Evolutionary conservation across 2,888 invertebrate genomes (phyloP).

Genomic region (Ecdyonurus torrentis): DNA sequence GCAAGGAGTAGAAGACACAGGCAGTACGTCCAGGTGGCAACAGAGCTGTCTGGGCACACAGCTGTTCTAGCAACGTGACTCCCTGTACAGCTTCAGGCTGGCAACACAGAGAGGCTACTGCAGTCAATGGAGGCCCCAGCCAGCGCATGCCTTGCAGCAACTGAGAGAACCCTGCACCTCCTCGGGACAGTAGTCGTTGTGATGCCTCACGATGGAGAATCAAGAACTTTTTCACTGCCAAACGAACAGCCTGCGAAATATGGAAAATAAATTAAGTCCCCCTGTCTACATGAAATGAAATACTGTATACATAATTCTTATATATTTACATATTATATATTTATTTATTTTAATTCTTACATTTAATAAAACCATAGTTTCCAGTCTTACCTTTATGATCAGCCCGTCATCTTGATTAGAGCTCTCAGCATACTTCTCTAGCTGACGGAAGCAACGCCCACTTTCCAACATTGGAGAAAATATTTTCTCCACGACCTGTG

Average conservation of each 20-base stretch:
- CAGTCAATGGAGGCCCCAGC: neutral
- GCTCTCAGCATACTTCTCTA: neutral
- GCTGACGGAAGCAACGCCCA: neutral
- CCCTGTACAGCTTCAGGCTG: neutral
- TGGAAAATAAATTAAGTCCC: neutral
- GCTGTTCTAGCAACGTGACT: neutral
- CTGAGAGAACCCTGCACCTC: neutral
- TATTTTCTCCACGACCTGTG: neutral
- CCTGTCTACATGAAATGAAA: neutral
- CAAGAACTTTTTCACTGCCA: neutral
- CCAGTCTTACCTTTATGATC: neutral
- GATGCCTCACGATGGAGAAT: neutral
- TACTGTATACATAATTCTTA: no score
- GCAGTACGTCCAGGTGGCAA: conserved; percentile 19
- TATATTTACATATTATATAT: no score
- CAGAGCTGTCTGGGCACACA: neutral
- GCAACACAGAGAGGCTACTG: neutral
- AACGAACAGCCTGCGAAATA: neutral
- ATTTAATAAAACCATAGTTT: neutral
- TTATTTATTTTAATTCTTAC: no score
- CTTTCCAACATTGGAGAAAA: neutral
- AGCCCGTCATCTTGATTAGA: neutral
- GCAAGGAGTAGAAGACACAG: conserved; percentile 35
- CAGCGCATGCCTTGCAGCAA: neutral
- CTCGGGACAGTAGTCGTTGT: neutral